Conservation (phyloP, 2,113 vertebrate species). For the Bufo bufo region DNA sequence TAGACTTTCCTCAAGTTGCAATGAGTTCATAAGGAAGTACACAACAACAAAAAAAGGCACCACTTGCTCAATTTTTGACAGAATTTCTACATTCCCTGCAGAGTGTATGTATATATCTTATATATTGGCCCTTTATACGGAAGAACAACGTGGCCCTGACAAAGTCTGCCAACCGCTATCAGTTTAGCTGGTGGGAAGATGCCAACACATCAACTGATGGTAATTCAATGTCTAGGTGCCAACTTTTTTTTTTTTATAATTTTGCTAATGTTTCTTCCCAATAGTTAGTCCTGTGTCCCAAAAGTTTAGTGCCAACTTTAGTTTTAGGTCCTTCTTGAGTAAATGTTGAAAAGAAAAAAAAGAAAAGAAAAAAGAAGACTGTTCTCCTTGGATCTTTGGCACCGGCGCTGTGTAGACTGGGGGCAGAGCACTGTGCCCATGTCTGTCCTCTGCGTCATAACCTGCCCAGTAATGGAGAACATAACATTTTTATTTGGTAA, state of each 20-base stretch:
- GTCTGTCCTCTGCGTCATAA: background rate
- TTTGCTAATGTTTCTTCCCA: background rate
- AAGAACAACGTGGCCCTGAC: background rate
- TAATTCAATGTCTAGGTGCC: too few relatives aligned
- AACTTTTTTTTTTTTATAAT: too few relatives aligned
- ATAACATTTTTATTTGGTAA: slow-evolving; percentile 17
- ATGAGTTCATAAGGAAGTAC: too few relatives aligned
- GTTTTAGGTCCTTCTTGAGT: background rate
- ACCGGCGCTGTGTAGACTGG: background rate
- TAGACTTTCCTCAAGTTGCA: background rate
- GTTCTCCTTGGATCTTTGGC: background rate
- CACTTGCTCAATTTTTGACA: too few relatives aligned
- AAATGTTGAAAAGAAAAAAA: too few relatives aligned
- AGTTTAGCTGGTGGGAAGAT: background rate
- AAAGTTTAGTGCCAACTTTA: background rate
- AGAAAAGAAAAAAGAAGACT: background rate
- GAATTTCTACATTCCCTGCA: too few relatives aligned
- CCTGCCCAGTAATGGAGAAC: background rate
- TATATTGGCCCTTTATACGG: background rate
- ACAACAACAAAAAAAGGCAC: too few relatives aligned
- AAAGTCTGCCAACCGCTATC: background rate
- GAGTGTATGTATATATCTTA: background rate
- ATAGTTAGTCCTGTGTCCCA: background rate
- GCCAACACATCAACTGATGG: background rate
- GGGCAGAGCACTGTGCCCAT: background rate